Evolutionary conservation across 1,140 invertebrate species (phyloP).

Genomic region (Caenorhabditis latens): DNA sequence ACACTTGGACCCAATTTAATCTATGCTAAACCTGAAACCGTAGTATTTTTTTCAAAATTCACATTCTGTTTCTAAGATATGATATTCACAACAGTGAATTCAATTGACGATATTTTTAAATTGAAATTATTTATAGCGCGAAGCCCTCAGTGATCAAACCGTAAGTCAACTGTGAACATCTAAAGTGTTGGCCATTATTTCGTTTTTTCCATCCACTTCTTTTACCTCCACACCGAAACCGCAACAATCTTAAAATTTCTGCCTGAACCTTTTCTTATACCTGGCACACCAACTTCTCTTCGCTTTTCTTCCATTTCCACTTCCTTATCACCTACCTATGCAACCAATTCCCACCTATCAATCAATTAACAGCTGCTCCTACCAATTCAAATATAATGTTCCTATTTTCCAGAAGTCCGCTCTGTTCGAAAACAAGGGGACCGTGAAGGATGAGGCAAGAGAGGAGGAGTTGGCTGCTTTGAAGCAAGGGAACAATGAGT

Average conservation of each 20-base stretch:
- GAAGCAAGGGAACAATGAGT: slow-evolving; percentile 30
- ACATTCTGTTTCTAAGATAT: no score
- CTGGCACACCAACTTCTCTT: not conserved
- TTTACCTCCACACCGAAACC: no score
- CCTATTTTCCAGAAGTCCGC: slow-evolving; percentile 71
- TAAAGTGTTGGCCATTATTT: no score
- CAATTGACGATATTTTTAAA: not conserved
- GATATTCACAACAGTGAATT: no score
- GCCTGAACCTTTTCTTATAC: no score
- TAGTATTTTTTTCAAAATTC: no score
- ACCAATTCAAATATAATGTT: not conserved
- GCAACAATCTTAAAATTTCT: no score
- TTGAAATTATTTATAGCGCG: not conserved
- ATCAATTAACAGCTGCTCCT: slow-evolving; percentile 5
- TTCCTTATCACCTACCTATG: slow-evolving; percentile 1
- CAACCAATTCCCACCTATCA: not conserved
- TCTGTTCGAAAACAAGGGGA: slow-evolving; percentile 67
- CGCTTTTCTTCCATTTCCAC: not conserved
- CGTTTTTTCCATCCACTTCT: not conserved
- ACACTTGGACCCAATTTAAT: no score
- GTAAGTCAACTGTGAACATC: no score
- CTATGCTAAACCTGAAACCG: no score
- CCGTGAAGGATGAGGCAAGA: slow-evolving; percentile 73
- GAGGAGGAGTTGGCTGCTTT: slow-evolving; percentile 68
- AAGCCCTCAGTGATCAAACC: slow-evolving; percentile 31